Evolutionary conservation across 2,113 vertebrate species (phyloP).

Genomic region (Benitochromis conjunctus): DNA sequence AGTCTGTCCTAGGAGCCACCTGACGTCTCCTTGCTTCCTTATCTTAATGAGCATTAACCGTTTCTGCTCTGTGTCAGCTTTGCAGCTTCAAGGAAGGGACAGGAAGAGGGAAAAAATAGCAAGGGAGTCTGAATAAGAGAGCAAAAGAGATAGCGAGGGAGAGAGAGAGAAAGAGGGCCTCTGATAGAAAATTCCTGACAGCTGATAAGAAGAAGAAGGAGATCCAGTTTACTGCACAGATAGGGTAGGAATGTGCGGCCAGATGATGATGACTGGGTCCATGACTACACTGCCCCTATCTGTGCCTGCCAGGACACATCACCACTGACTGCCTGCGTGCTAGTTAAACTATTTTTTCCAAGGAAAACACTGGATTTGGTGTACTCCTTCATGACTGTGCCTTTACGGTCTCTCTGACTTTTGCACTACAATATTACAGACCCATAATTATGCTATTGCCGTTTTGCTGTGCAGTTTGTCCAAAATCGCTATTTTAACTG

Average conservation of each 20-base stretch:
- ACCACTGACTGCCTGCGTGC: slow-evolving; percentile 48
- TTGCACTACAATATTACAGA: slow-evolving; percentile 26
- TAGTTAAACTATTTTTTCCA: slow-evolving; percentile 25
- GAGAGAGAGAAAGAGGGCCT: slow-evolving; percentile 48
- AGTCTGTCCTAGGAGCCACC: slow-evolving; percentile 55
- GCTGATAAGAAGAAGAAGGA: slow-evolving; percentile 78
- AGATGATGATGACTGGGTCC: slow-evolving; percentile 73
- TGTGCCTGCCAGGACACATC: slow-evolving; percentile 72
- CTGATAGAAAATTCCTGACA: slow-evolving; percentile 76
- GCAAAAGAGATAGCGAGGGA: slow-evolving; percentile 35
- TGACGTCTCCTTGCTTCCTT: slow-evolving; percentile 60
- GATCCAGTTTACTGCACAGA: slow-evolving; percentile 82
- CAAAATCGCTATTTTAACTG: slow-evolving; percentile 27
- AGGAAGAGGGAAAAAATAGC: slow-evolving; percentile 46
- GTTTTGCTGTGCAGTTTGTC: not conserved
- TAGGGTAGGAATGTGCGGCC: slow-evolving; percentile 76
- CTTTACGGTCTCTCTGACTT: slow-evolving; percentile 16
- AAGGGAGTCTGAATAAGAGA: slow-evolving; percentile 33
- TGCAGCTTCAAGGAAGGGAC: slow-evolving; percentile 45
- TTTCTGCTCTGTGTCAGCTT: slow-evolving; percentile 69
- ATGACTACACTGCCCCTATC: slow-evolving; percentile 71
- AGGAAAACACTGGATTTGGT: slow-evolving; percentile 20
- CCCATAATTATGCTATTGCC: slow-evolving; percentile 42
- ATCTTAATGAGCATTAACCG: slow-evolving; percentile 73
- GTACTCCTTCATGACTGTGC: slow-evolving; percentile 5